phyloP scores from a whole-genome alignment of 2,888 invertebrate species.

The Sphecodes monilicornis region DNA sequence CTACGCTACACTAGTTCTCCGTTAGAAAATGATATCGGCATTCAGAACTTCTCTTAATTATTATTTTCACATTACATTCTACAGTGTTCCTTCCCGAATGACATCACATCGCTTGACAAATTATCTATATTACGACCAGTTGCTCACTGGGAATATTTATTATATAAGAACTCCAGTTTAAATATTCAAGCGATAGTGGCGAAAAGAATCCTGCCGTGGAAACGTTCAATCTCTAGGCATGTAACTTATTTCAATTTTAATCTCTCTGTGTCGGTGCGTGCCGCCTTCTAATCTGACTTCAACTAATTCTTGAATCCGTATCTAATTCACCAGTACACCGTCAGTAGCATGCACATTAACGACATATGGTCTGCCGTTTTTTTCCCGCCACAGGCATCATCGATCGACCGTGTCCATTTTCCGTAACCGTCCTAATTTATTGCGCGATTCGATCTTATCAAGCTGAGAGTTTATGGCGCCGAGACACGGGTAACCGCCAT shows the following conservation, averaged over 20 bases:
- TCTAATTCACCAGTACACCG: slow-evolving; percentile 1
- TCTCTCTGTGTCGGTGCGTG: slow-evolving; percentile 4
- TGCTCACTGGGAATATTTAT: slow-evolving; percentile 2
- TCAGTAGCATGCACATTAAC: slow-evolving; percentile 29
- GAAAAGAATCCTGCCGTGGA: background rate
- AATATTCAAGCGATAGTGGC: background rate
- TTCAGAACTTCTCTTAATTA: background rate
- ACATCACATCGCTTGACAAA: background rate
- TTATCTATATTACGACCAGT: background rate
- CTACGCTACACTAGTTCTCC: too few relatives aligned
- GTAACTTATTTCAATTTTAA: slow-evolving; percentile 35
- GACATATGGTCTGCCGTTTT: background rate
- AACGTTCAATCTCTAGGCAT: slow-evolving; percentile 4
- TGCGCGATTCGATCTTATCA: slow-evolving; percentile 41
- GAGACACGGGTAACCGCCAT: slow-evolving; percentile 3
- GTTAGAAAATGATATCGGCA: background rate
- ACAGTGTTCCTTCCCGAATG: background rate
- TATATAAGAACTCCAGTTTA: background rate
- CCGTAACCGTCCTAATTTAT: slow-evolving; percentile 54
- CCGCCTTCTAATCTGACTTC: slow-evolving; percentile 35
- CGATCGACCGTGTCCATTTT: slow-evolving; percentile 51
- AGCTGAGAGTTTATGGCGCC: slow-evolving; percentile 43
- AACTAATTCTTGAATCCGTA: slow-evolving; percentile 23
- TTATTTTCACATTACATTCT: background rate
- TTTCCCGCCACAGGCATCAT: slow-evolving; percentile 14